Conservation (phyloP, 2,113 vertebrate genomes). For the Centropus unirufus region DNA sequence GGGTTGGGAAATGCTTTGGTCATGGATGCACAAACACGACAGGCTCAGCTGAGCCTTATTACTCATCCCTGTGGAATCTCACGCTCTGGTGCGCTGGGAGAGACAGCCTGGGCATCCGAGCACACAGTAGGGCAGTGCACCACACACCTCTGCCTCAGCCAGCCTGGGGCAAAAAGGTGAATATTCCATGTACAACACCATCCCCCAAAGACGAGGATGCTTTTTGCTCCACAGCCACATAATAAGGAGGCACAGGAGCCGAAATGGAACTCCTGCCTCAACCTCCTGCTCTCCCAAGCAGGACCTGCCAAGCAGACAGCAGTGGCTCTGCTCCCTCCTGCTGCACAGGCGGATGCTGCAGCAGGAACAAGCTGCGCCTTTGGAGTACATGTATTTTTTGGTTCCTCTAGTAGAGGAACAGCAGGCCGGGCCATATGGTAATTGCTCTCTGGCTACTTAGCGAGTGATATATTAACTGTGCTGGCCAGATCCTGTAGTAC, state of each 20-base stretch:
- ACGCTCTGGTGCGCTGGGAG: neutral
- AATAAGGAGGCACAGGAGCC: neutral
- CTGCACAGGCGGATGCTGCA: neutral
- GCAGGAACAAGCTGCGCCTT: neutral
- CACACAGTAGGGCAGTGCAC: neutral
- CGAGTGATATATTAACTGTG: neutral
- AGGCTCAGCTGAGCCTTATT: neutral
- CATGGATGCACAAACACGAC: neutral
- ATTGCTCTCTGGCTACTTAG: conserved; percentile 17
- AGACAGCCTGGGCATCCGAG: neutral
- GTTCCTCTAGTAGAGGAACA: conserved; percentile 14
- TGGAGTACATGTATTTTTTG: neutral
- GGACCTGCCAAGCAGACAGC: neutral
- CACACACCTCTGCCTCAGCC: neutral
- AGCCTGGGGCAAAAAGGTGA: fast-evolving
- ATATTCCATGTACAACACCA: fast-evolving
- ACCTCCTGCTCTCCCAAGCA: fast-evolving
- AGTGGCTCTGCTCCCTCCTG: neutral
- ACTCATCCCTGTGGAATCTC: neutral
- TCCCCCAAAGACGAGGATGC: neutral
- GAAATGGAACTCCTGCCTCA: fast-evolving
- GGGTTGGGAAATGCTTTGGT: neutral
- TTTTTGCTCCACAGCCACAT: neutral
- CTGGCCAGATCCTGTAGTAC: neutral
- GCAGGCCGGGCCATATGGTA: conserved; percentile 54